Evolutionary conservation across 2,113 vertebrate species (phyloP), one percentile per base, ranked within the genome.

Genomic region (Balaeniceps rex): DNA sequence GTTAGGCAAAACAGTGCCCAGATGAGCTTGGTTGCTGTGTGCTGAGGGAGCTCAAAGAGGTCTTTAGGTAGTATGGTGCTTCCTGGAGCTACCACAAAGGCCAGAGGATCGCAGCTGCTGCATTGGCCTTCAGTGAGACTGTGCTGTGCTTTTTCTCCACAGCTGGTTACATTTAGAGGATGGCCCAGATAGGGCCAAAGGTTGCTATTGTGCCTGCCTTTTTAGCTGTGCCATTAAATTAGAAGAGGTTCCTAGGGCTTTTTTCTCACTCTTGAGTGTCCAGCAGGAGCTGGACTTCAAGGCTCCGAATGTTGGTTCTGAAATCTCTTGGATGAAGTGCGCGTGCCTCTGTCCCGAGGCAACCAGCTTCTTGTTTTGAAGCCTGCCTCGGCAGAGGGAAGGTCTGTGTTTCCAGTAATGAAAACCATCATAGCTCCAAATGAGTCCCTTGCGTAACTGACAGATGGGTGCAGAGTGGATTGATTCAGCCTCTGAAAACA

Each of bases 401-500:
- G 57, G 24, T 83, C 64, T 92, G 28, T 25, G 26, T 89, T 96
- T 94, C 88, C 88, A 79, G 71, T 70, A 90, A 66, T 19, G 40
- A 88, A 81, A 95, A 66, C 34, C 5, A 2, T 63, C 55, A 42
- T 63, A 61, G n/a, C 38, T 94, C 66, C 86, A 82, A 65, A 87
- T 12, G 26, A 86, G 49, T 87, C 85, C 61, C 69, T 90, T 85
- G 76, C 0, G 2, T 95, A 96, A 84, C 42, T 21, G 26, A 65
- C 76, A 92, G 79, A 90, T 92, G 61, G 85, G 85, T 94, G 71
- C 75, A 80, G 84, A 84, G 64, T 3, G 9, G 65, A 65, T 91
- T 88, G 72, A 74, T 93, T 95, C 84, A 86, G 70, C 38, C 78
- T 94, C 57, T 84, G 76, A 77, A 92, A 96, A 81, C 49, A 90